Conservation (phyloP, 1,140 invertebrate species). For the Papilio glaucus region DNA sequence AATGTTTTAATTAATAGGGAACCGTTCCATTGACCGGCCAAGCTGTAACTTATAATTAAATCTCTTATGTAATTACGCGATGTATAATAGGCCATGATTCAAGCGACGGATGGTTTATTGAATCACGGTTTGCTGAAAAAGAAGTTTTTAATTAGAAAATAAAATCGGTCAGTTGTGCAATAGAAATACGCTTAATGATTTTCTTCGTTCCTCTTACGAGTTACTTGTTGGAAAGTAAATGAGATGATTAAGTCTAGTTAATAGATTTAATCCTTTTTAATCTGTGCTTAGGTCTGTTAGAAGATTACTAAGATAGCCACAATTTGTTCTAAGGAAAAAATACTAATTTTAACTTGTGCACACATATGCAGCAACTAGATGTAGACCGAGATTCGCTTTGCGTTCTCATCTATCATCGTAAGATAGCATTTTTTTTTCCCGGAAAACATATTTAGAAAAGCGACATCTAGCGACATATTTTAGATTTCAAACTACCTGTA, state of each 20-base stretch:
- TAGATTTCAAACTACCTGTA: no score
- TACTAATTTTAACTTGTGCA: no score
- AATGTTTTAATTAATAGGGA: background rate
- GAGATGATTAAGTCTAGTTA: conserved; percentile 25
- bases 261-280: conserved; percentile 26
- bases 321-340: background rate
- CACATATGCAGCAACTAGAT: no score
- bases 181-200: background rate
- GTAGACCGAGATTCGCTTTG: no score
- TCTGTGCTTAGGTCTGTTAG: conserved; percentile 3
- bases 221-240: conserved; percentile 9
- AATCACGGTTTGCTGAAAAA: conserved; percentile 27
- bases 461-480: no score
- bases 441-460: no score
- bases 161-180: conserved; percentile 10
- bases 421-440: no score
- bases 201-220: background rate
- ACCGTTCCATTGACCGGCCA: background rate
- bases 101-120: conserved; percentile 12
- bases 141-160: conserved; percentile 3
- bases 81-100: background rate
- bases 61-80: conserved; percentile 10
- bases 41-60: background rate
- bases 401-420: no score
- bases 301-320: conserved; percentile 2